Percentiles rank a stretch among this genome's conserved stretches.
Evolutionary conservation across 1,140 invertebrate species (phyloP).

Genomic region (Bombus huntii): DNA sequence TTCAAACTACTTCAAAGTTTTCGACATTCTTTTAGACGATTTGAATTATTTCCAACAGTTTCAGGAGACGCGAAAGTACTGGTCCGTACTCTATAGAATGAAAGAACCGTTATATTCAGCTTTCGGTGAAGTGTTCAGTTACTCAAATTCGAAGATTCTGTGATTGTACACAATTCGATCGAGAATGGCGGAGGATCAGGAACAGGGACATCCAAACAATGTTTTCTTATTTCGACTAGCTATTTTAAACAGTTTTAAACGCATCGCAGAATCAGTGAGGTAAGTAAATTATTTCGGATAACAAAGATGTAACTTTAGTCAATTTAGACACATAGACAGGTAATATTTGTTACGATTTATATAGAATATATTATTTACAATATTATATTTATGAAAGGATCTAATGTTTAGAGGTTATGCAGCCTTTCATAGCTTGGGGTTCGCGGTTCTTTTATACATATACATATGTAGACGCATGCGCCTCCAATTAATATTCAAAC

Average conservation of each 20-base stretch:
- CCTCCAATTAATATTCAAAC: background rate
- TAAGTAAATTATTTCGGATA: conserved; percentile 44
- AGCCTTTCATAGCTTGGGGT: background rate
- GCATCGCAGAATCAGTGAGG: conserved; percentile 72
- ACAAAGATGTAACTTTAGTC: too few relatives aligned
- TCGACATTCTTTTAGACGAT: conserved; percentile 13
- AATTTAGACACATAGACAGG: too few relatives aligned
- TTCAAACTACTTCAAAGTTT: background rate
- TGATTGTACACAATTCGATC: background rate
- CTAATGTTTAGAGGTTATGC: conserved; percentile 21
- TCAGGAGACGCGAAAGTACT: conserved; percentile 14
- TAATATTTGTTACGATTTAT: background rate
- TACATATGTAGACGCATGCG: conserved; percentile 12
- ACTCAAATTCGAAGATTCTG: conserved; percentile 7
- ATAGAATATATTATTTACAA: background rate
- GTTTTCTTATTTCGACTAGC: conserved; percentile 63
- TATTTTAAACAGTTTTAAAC: conserved; percentile 61
- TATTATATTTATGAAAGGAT: too few relatives aligned
- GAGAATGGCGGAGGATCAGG: conserved; percentile 39
- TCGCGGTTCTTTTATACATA: conserved; percentile 11
- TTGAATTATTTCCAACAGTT: conserved; percentile 44
- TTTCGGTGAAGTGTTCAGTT: conserved; percentile 37
- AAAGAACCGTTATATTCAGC: conserved; percentile 54
- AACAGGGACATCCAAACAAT: conserved; percentile 53
- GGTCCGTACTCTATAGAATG: background rate